Evolutionary conservation across 2,888 invertebrate genomes (phyloP).

Genomic region (Amblyjoppa proteus): DNA sequence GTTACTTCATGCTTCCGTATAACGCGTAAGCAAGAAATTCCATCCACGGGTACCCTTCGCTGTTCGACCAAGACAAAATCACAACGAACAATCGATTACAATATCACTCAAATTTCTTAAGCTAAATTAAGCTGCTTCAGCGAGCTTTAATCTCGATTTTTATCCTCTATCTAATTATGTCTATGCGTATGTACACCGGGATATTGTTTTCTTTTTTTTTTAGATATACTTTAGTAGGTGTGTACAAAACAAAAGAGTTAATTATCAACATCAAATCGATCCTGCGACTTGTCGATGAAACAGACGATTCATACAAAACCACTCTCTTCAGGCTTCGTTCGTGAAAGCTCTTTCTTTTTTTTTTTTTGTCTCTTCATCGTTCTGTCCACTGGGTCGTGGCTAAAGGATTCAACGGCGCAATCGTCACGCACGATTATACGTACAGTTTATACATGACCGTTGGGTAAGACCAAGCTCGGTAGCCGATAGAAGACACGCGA

Average conservation of each 20-base stretch:
- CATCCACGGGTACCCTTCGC: not conserved
- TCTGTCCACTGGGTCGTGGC: not conserved
- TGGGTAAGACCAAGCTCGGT: slow-evolving; percentile 15
- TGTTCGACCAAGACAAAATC: slow-evolving; percentile 6
- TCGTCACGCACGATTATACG: slow-evolving; percentile 21
- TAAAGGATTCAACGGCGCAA: not conserved
- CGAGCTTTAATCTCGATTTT: slow-evolving; percentile 1
- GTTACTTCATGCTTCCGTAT: not conserved
- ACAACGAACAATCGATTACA: slow-evolving; percentile 36
- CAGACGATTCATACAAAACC: slow-evolving; percentile 3
- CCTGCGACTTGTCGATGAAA: slow-evolving; percentile 56
- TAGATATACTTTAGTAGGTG: not conserved
- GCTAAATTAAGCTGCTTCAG: not conserved
- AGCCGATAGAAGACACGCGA: slow-evolving; percentile 27
- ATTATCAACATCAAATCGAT: slow-evolving; percentile 47
- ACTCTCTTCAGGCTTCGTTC: slow-evolving; percentile 5
- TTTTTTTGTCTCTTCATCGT: not conserved
- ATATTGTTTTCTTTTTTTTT: not conserved
- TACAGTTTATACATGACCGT: slow-evolving; percentile 29
- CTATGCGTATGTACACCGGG: slow-evolving; percentile 23
- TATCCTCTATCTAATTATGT: slow-evolving; percentile 19
- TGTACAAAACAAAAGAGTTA: slow-evolving; percentile 10
- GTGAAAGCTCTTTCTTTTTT: not conserved
- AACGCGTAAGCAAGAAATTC: not conserved
- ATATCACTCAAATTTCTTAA: slow-evolving; percentile 39